A percentile compares a stretch with the other conserved stretches of the same genome.
Evolutionary conservation across 1,140 invertebrate genomes (phyloP).

Genomic region (Drosophila kikkawai): DNA sequence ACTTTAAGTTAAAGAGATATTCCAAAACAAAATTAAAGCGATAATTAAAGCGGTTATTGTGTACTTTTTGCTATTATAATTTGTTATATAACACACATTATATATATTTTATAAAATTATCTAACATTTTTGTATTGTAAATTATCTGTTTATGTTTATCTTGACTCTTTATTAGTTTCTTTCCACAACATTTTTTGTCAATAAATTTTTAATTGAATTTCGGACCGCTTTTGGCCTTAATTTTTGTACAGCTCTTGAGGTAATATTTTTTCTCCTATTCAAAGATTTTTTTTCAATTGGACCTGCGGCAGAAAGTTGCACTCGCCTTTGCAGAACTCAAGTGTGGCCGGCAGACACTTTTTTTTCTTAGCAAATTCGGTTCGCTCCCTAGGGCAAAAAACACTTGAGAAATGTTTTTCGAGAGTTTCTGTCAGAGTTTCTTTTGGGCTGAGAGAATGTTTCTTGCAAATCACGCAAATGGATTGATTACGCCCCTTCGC

Average conservation of each 20-base stretch:
- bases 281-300: slow-evolving; percentile 29
- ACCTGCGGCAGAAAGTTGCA: slow-evolving; percentile 45
- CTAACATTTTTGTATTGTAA: neutral
- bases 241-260: slow-evolving; percentile 21
- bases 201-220: slow-evolving; percentile 36
- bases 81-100: neutral
- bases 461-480: slow-evolving; percentile 72
- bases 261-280: slow-evolving; percentile 7
- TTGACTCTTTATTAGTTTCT: slow-evolving; percentile 1
- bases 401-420: slow-evolving; percentile 65
- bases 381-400: slow-evolving; percentile 47
- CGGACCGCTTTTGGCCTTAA: slow-evolving; percentile 7
- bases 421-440: slow-evolving; percentile 46
- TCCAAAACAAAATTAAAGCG: neutral
- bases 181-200: slow-evolving; percentile 5
- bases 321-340: slow-evolving; percentile 46
- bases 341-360: slow-evolving; percentile 13
- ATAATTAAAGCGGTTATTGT: slow-evolving; percentile 3
- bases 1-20: slow-evolving; percentile 10
- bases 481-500: slow-evolving; percentile 65
- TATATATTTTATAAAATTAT: neutral
- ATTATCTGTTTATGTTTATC: slow-evolving; percentile 17
- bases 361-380: slow-evolving; percentile 39
- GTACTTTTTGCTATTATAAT: slow-evolving; percentile 4
- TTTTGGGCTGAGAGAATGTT: slow-evolving; percentile 35